These are phyloP conservation scores for Troilus luridus DNA, from an alignment of 2,888 invertebrate species.

Conservation along the genomic window DNA sequence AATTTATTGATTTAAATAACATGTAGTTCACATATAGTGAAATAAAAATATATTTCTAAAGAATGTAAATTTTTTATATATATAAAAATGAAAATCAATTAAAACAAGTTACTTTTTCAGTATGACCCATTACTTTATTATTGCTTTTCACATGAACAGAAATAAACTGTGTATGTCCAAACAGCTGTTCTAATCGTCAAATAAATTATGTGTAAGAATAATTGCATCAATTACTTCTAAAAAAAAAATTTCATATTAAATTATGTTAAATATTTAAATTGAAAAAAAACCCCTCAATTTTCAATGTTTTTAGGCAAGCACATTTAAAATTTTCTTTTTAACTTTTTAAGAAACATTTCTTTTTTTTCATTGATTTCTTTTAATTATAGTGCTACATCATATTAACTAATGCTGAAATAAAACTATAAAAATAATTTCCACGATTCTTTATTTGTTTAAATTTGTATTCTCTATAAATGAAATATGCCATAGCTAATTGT, in stretches of 20 bases:
- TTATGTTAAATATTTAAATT: background rate
- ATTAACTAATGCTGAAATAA: background rate
- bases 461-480: too few species aligned
- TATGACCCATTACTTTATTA: background rate
- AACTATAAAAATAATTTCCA: background rate
- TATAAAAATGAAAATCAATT: slow-evolving; percentile 26
- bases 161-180: background rate
- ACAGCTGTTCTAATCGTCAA: background rate
- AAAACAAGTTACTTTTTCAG: background rate
- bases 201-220: background rate
- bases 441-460: background rate
- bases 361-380: background rate
- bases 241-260: background rate
- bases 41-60: slow-evolving; percentile 46
- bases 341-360: background rate
- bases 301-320: too few species aligned
- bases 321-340: too few species aligned
- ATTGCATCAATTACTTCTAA: background rate
- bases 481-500: too few species aligned
- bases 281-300: background rate
- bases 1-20: slow-evolving; percentile 40
- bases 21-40: slow-evolving; percentile 43
- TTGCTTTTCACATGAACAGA: background rate
- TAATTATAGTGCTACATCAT: background rate
- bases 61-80: slow-evolving; percentile 35